Conservation (phyloP, 2,113 vertebrate genomes). For the zebrafish (Danio rerio) region GRCz12tu NC_133192.1:21956501-21957000, state of each 20-base stretch:
- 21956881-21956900: background rate
- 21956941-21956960: background rate
- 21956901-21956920: background rate
- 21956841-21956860: background rate
- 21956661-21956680: background rate
- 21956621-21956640: constrained; percentile 48
- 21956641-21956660: constrained; percentile 40
- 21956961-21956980: background rate
- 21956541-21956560: background rate
- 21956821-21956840: background rate
- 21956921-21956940: background rate
- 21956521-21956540: constrained; percentile 7
- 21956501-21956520: background rate
- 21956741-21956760: background rate
- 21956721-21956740: background rate
- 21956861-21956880: background rate
- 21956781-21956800: background rate
- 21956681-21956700: background rate
- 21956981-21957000: background rate
- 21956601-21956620: constrained; percentile 39
- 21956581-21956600: constrained; percentile 35
- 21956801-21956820: background rate
- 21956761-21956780: background rate
- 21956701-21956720: background rate
- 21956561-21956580: constrained; percentile 43